Base-by-base conservation (phyloP, 2,113 vertebrate genomes). In the Ammodramus savannarum region DNA sequence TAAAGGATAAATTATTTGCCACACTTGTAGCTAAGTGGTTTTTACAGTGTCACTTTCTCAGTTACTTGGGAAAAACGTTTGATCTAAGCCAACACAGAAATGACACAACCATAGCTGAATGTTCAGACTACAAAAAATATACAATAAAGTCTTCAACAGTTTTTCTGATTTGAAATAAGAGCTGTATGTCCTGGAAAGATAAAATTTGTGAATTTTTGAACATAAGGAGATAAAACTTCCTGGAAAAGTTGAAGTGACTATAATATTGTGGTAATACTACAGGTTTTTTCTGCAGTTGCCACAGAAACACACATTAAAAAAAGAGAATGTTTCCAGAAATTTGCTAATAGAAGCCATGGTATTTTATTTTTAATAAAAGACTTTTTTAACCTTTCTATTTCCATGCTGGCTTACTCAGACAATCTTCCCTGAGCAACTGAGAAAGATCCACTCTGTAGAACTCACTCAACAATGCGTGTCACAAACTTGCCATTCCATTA, bases 201-300 rank as follows among this genome's bases (percentile, higher is more conserved):
- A 39, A 66, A 85, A 54, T 39, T 76, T 36, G 46, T 71, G 23
- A 90, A 78, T 82, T 85, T 89, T 82, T 52, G 65, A 93, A 71
- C 36, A 25, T 11, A 14, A 68, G 11, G 16, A 63, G 32, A 16
- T 38, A 18, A 23, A 69, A 58, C 11, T 74, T 67, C 20, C 51
- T 82, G n/a, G 57, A 82, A 59, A 55, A 44, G 20, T 69, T 85
- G 46, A 51, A 32, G 43, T 61, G 52, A 19, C 31, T 8, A n/a
- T 43, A 72, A 20, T 61, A 36, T 25, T 61, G 51, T 78, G 73
- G 13, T 29, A 69, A 80, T 48, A 14, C 4, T 66, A 17, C 5
- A 46, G 7, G 2, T 21, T 87, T 34, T 89, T 57, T 71, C 61
- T 85, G 31, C 34, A 58, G 32, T 26, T 81, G 46, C 32, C 34